phyloP scores from a whole-genome alignment of 1,140 invertebrate genomes.

The Berghia stephanieae region DNA sequence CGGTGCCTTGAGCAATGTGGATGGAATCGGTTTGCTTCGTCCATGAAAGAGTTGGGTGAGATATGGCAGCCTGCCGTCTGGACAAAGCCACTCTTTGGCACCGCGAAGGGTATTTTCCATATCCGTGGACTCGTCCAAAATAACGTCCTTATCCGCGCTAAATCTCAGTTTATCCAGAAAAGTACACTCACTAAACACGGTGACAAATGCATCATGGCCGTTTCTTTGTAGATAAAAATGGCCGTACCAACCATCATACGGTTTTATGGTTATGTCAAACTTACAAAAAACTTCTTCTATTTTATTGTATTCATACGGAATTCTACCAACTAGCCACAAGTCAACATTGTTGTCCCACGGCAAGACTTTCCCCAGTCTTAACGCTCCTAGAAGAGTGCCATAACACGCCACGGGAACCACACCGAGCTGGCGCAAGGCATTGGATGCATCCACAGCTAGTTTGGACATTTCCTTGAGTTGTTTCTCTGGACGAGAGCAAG shows the following conservation, averaged over 20 bases:
- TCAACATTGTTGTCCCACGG: conserved; percentile 69
- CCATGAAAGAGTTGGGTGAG: conserved; percentile 70
- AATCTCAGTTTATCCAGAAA: background rate
- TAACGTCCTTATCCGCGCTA: conserved; percentile 42
- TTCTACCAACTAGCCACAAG: conserved; percentile 63
- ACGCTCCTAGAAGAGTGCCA: conserved; percentile 69
- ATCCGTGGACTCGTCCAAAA: background rate
- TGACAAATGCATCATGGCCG: background rate
- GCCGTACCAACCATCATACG: background rate
- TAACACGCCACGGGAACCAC: conserved; percentile 70
- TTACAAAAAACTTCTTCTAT: conserved; percentile 60
- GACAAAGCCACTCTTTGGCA: conserved; percentile 71
- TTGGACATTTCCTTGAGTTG: no score
- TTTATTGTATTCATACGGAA: no score
- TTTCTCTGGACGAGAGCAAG: no score
- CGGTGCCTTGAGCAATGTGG: conserved; percentile 68
- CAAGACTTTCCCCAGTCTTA: conserved; percentile 64
- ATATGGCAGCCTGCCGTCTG: conserved; percentile 71
- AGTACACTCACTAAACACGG: background rate
- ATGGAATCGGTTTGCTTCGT: no score
- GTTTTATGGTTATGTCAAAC: conserved; percentile 56
- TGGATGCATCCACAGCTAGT: no score
- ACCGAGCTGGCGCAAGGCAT: conserved; percentile 50
- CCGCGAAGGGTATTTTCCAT: conserved; percentile 67
- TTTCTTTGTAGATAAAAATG: background rate